phyloP scores from a whole-genome alignment of 2,888 invertebrate genomes.

The Athalia rosae region DNA sequence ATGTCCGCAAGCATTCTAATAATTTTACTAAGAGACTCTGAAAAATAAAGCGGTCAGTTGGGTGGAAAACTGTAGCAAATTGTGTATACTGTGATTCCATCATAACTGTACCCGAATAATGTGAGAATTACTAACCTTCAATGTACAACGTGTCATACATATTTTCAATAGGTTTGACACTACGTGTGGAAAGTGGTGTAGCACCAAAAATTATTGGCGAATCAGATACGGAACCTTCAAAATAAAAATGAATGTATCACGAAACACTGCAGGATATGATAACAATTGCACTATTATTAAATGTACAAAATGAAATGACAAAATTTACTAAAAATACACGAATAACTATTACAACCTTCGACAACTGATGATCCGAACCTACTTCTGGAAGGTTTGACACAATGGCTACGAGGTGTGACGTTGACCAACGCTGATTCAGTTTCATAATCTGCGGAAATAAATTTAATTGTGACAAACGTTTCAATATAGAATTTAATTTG shows the following conservation, averaged over 20 bases:
- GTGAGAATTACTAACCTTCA: not conserved
- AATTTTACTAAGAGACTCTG: not conserved
- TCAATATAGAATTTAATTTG: not conserved
- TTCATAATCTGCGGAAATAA: conserved; percentile 2
- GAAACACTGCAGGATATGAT: not conserved
- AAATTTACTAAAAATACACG: not conserved
- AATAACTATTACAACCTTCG: not conserved
- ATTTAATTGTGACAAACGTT: conserved; percentile 9
- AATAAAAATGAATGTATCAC: not conserved
- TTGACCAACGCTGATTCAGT: not conserved
- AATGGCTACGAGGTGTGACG: conserved; percentile 6
- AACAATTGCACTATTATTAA: not conserved
- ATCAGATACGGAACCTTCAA: not conserved
- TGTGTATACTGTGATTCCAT: not conserved
- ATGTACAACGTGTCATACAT: not conserved
- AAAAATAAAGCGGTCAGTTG: not conserved
- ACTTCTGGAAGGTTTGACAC: not conserved
- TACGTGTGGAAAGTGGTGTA: not conserved
- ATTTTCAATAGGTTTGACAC: not conserved
- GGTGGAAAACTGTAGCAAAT: not conserved
- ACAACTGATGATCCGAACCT: not conserved
- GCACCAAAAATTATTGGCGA: not conserved
- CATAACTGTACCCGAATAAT: not conserved
- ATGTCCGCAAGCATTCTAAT: not conserved
- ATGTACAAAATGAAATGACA: not conserved